Evolutionary conservation across 2,888 invertebrate genomes (phyloP).

Genomic region (Nymphalis polychloros): DNA sequence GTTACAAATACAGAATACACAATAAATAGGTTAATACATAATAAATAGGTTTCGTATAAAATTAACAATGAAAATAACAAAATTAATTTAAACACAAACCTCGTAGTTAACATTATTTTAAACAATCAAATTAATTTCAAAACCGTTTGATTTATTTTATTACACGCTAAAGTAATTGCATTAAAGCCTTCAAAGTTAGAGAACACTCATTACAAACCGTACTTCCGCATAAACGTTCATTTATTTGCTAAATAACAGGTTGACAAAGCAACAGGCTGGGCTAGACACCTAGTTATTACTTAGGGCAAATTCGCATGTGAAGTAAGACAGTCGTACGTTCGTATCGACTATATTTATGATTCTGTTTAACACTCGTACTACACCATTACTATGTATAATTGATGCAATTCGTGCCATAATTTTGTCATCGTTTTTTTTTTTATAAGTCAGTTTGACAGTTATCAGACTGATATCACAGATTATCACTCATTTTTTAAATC

Average conservation of each 20-base stretch:
- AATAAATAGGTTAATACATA: too few relatives aligned
- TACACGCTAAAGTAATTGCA: slow-evolving; percentile 36
- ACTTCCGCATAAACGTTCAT: slow-evolving; percentile 38
- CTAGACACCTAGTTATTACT: slow-evolving; percentile 42
- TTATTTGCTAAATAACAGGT: slow-evolving; percentile 42
- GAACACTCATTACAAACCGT: slow-evolving; percentile 37
- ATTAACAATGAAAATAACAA: background rate
- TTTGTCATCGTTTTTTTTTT: too few relatives aligned
- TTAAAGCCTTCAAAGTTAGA: slow-evolving; percentile 36
- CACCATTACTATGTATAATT: too few relatives aligned
- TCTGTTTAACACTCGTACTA: background rate
- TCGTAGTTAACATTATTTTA: slow-evolving; percentile 18
- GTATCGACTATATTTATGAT: background rate
- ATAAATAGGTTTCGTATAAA: background rate
- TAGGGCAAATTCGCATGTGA: slow-evolving; percentile 22
- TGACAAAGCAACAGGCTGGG: slow-evolving; percentile 41
- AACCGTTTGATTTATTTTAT: slow-evolving; percentile 36
- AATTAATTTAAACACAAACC: background rate
- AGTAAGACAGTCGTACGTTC: background rate
- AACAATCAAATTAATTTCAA: slow-evolving; percentile 27
- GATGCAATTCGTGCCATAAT: too few relatives aligned
- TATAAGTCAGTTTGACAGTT: too few relatives aligned
- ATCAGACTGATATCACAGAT: too few relatives aligned
- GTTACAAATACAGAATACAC: too few relatives aligned
- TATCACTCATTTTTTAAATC: too few relatives aligned